phyloP scores from a whole-genome alignment of 2,888 invertebrate species.

The Altica lythri region DNA sequence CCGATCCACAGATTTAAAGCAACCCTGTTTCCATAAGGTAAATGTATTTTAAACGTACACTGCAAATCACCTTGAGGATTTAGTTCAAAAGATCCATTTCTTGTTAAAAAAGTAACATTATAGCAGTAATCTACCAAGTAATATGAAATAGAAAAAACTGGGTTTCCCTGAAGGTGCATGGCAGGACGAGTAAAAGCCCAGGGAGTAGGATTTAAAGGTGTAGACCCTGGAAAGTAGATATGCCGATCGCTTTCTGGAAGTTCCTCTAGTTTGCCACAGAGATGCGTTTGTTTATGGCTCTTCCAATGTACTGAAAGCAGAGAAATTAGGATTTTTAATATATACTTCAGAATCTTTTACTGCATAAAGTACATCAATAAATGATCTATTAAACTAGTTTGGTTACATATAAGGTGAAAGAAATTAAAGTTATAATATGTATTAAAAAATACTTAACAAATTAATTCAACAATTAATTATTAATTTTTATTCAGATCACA shows the following conservation, averaged over 20 bases:
- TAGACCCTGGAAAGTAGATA: constrained; percentile 61
- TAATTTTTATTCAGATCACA: no score
- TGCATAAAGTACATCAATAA: no score
- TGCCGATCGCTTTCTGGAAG: constrained; percentile 63
- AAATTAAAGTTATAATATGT: no score
- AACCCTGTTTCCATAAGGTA: constrained; percentile 73
- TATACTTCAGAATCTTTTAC: no score
- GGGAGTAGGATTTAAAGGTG: background rate
- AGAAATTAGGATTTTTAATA: no score
- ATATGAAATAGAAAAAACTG: constrained; percentile 70
- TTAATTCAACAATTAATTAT: no score
- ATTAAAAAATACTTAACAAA: no score
- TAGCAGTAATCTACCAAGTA: constrained; percentile 74
- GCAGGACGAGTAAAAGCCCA: constrained; percentile 50
- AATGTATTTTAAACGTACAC: constrained; percentile 71
- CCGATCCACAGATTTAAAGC: constrained; percentile 67
- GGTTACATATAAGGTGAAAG: no score
- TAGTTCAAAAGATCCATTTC: constrained; percentile 70
- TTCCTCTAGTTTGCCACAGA: constrained; percentile 70
- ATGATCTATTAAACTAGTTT: no score
- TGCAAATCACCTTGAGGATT: constrained; percentile 64
- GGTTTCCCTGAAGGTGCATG: constrained; percentile 65
- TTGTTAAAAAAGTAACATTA: constrained; percentile 67
- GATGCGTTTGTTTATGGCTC: constrained; percentile 41
- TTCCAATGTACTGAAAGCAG: constrained; percentile 38